Evolutionary conservation across 2,888 invertebrate species (phyloP).

Genomic region (Lamellibrachia satsuma): DNA sequence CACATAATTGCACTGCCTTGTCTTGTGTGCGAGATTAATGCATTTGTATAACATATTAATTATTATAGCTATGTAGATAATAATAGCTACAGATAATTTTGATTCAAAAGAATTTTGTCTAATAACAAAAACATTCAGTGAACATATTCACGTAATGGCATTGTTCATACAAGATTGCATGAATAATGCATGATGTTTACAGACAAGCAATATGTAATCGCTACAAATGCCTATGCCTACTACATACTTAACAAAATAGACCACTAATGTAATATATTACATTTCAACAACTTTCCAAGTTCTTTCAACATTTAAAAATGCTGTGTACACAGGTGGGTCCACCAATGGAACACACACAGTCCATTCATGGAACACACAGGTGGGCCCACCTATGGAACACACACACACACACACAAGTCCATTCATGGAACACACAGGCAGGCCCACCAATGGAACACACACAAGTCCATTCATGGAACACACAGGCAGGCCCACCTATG

Average conservation of each 20-base stretch:
- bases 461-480: not conserved
- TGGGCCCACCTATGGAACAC: not conserved
- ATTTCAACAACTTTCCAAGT: not conserved
- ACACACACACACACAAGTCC: not conserved
- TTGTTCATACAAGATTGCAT: not conserved
- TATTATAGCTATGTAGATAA: constrained; percentile 6
- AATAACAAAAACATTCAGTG: not conserved
- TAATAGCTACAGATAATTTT: not conserved
- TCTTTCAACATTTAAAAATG: not conserved
- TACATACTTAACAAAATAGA: not conserved
- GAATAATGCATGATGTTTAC: not conserved
- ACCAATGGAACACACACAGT: not conserved
- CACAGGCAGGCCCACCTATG: not conserved
- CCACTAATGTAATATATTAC: too few species aligned
- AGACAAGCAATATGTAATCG: not conserved
- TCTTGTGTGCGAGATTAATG: not conserved
- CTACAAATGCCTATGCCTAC: constrained; percentile 12
- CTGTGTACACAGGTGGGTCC: not conserved
- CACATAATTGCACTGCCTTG: not conserved
- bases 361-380: constrained; percentile 17
- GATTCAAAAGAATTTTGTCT: not conserved
- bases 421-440: constrained; percentile 8
- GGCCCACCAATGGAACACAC: not conserved
- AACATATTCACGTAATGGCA: not conserved
- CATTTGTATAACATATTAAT: not conserved